Base-by-base conservation (phyloP, 92 coral and sea anemone species). In the Epizoanthus rinbou region DNA sequence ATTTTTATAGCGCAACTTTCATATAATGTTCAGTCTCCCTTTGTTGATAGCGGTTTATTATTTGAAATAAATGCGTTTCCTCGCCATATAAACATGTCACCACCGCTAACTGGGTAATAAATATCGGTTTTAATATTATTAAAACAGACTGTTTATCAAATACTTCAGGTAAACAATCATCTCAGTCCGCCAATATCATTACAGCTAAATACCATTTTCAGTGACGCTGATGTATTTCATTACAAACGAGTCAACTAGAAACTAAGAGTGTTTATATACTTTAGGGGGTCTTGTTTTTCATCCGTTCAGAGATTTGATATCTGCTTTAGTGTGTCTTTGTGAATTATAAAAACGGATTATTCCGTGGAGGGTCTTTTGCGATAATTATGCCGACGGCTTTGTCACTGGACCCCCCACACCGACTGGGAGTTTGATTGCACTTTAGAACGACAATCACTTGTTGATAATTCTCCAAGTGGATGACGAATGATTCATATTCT, bases 221-320 rank as follows among this genome's bases (percentile, higher is more conserved):
- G 33, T 64, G 33, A 60, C 66, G 24, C 69, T 21, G 15, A 64
- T 31, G 31, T 64, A 31, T 21, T 4, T 15, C 47, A 33, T 28
- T 41, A 67, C 31, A 67, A 41, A 67, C 11, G 33, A 67, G 43
- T 37, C 39, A 19, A 67, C 39, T 33, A 3, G 8, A 5, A n/a
- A 5, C 2, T 31, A 43, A 63, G 43, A 37, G 6, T 10, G 65
- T 78, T 41, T 11, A 35, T 60, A 5, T 19, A 5, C 82, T 43
- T 59, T 19, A 37, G 82, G 82, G 54, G 82, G 82, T 60, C 71
- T 18, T 24, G 7, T 33, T 57, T 53, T 76, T 23, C 7, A 6
- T 58, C 14, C 19, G 59, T n/a, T 76, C 33, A 57, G 69, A 76
- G 70, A 78, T 62, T 41, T 62, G 71, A 78, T 78, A 78, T 78